Evolutionary conservation across 2,797 vertebrate species (phyloP).

Genomic region (Scolopax bukidnonensis): DNA sequence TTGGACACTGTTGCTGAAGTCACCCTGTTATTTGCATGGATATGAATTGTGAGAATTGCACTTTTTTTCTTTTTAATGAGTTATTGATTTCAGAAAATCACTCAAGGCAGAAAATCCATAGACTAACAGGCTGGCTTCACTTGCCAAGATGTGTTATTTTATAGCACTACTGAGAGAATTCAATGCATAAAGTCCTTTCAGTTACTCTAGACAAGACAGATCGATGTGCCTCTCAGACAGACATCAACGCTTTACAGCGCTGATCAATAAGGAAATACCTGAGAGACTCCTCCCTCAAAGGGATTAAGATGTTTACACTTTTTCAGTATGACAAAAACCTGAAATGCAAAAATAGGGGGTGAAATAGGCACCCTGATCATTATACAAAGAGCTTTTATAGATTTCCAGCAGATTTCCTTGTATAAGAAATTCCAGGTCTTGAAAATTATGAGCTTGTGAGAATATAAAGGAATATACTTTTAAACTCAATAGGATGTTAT

Average conservation of each 20-base stretch:
- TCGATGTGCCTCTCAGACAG: not conserved
- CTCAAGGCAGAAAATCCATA: conserved; percentile 39
- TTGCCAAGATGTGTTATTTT: not conserved
- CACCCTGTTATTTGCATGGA: not conserved
- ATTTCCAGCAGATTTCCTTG: not conserved
- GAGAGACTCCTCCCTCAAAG: not conserved
- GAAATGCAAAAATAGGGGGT: not conserved
- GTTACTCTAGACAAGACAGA: not conserved
- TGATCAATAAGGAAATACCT: not conserved
- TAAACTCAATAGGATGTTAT: not conserved
- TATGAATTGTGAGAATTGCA: conserved; percentile 7
- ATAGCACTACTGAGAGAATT: conserved; percentile 11
- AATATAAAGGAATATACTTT: not conserved
- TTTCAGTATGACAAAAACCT: not conserved
- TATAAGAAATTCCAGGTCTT: not conserved
- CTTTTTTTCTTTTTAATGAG: conserved; percentile 30
- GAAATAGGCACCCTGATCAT: not conserved
- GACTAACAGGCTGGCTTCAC: conserved; percentile 6
- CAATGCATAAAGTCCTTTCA: not conserved
- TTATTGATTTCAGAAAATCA: conserved; percentile 55
- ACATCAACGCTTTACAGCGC: not conserved
- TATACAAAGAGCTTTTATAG: not conserved
- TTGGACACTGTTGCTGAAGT: not conserved
- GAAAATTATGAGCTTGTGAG: not conserved
- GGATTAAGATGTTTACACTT: not conserved